Evolutionary conservation across 2,888 invertebrate genomes (phyloP).

Genomic region (Amiota minor): DNA sequence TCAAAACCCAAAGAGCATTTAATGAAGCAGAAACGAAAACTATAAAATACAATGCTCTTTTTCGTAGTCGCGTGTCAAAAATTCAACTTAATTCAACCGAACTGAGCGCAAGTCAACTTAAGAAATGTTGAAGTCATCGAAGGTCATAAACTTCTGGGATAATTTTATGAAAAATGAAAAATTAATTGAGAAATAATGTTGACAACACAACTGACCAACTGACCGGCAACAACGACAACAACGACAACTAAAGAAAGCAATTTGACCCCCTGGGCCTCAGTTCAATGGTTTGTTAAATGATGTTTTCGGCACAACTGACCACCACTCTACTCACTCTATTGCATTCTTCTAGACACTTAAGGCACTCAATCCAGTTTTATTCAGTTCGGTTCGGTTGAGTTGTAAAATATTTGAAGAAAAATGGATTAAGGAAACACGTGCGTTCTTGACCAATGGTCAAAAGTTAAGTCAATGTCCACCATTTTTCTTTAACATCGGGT

Average conservation of each 20-base stretch:
- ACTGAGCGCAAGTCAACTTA: no score
- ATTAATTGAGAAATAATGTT: conserved; percentile 72
- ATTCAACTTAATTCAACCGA: no score
- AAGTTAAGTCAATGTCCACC: conserved; percentile 65
- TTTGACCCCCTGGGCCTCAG: conserved; percentile 48
- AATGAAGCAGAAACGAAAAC: no score
- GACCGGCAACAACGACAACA: no score
- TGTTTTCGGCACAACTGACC: not conserved
- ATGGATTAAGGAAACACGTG: conserved; percentile 49
- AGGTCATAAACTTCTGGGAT: conserved; percentile 64
- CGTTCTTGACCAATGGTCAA: conserved; percentile 71
- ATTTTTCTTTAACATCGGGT: conserved; percentile 54
- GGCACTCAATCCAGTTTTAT: not conserved
- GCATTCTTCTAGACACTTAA: not conserved
- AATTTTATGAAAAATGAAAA: conserved; percentile 70
- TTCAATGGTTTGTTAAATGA: conserved; percentile 49
- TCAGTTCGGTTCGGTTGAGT: conserved; percentile 54
- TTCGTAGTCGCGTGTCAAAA: no score
- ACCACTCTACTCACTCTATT: no score
- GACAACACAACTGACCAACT: conserved; percentile 67
- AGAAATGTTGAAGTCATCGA: conserved; percentile 36
- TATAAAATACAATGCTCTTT: no score
- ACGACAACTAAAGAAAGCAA: conserved; percentile 23
- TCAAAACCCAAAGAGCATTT: no score
- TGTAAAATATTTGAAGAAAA: conserved; percentile 49